A percentile compares a stretch with the other conserved stretches of the same genome.
phyloP scores from a whole-genome alignment of 1,140 invertebrate genomes.

The Saxidomus purpurata region DNA sequence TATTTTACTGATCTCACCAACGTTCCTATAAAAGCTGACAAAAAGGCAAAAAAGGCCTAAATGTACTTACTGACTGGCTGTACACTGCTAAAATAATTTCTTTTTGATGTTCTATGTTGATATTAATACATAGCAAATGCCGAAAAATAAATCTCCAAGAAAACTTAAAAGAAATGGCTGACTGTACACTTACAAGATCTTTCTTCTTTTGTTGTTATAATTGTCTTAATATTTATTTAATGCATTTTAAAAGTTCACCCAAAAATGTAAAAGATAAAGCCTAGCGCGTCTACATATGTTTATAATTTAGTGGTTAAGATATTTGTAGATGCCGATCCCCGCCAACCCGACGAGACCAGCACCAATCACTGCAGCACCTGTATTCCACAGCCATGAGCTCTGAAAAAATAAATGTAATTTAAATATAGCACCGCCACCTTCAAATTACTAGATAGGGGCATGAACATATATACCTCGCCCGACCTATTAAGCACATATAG shows the following conservation, averaged over 20 bases:
- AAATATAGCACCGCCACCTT: neutral
- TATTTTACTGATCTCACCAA: no score
- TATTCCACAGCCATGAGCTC: constrained; percentile 54
- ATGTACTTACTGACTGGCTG: neutral
- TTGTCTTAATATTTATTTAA: no score
- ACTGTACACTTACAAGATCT: neutral
- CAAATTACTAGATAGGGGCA: neutral
- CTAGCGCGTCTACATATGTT: neutral
- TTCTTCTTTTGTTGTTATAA: no score
- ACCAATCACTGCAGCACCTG: constrained; percentile 22
- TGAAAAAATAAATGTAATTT: constrained; percentile 2
- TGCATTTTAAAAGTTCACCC: no score
- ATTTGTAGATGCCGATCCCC: constrained; percentile 46
- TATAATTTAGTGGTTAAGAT: constrained; percentile 34
- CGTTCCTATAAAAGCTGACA: no score
- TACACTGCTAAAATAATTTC: neutral
- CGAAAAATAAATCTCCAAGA: neutral
- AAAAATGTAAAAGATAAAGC: neutral
- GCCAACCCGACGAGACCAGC: constrained; percentile 46
- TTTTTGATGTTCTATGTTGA: no score
- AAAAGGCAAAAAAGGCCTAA: neutral
- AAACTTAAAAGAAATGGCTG: neutral
- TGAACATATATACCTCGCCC: no score
- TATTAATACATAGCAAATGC: neutral
- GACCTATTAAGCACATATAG: no score